These are phyloP conservation scores for Xestia sexstrigata DNA, from an alignment of 2,888 invertebrate species.

Conservation along the genomic window DNA sequence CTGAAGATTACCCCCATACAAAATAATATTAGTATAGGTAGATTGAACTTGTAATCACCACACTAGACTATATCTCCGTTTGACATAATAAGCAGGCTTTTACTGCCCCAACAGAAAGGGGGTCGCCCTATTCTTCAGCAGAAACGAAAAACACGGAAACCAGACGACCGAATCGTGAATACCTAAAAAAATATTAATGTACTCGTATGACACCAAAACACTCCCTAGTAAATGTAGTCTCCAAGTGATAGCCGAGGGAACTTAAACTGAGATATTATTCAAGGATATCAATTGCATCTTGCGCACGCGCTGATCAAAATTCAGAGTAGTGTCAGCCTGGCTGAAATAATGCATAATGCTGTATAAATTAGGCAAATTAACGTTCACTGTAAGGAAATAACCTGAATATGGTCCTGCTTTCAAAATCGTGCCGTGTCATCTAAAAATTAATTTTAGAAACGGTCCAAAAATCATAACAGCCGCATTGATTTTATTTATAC, in stretches of 20 bases:
- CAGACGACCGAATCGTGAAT: not conserved
- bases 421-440: conserved; percentile 6
- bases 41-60: no score
- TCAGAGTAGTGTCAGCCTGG: conserved; percentile 54
- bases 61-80: no score
- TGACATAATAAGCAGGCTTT: not conserved
- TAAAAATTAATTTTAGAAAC: conserved; percentile 1
- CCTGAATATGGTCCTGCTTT: conserved; percentile 29
- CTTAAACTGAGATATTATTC: conserved; percentile 51
- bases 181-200: conserved; percentile 15
- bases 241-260: conserved; percentile 11
- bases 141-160: conserved; percentile 10
- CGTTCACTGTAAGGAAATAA: conserved; percentile 54
- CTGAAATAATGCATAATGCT: conserved; percentile 51
- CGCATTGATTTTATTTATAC: not conserved
- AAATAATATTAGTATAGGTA: no score
- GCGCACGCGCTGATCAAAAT: conserved; percentile 57
- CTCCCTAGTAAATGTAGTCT: conserved; percentile 20
- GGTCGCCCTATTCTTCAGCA: not conserved
- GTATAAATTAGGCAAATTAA: conserved; percentile 57
- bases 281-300: conserved; percentile 56
- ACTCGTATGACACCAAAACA: conserved; percentile 22
- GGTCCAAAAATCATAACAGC: not conserved
- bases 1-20: not conserved
- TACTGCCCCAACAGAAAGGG: not conserved